A percentile compares a stretch with the other conserved stretches of the same genome.
These are phyloP conservation scores for Lissocephala sabroskyi DNA, from an alignment of 2,888 invertebrate species.

Conservation along the genomic window DNA sequence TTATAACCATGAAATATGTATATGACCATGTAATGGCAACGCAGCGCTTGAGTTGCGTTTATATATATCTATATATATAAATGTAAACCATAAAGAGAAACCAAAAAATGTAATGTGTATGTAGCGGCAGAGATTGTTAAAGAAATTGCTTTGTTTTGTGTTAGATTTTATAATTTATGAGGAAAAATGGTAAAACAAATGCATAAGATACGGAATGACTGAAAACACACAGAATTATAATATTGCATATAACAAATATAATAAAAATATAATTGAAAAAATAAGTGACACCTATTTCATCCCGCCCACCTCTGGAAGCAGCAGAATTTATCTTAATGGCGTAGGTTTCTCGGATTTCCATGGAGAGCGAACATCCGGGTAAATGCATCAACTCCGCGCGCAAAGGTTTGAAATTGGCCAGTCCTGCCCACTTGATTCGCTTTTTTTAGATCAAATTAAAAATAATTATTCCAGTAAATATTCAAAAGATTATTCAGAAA, in stretches of 20 bases:
- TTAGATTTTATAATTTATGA: constrained; percentile 66
- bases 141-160: constrained; percentile 67
- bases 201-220: constrained; percentile 68
- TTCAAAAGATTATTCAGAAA: too few relatives aligned
- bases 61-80: constrained; percentile 51
- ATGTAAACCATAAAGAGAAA: constrained; percentile 44
- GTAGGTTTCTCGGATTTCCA: too few relatives aligned
- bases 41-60: constrained; percentile 17
- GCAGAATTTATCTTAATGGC: too few relatives aligned
- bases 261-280: constrained; percentile 47
- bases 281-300: too few relatives aligned
- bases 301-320: too few relatives aligned
- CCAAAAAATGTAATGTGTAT: constrained; percentile 57
- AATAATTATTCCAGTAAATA: too few relatives aligned
- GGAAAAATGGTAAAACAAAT: constrained; percentile 33
- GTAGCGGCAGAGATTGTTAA: constrained; percentile 68
- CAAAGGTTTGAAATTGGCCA: too few relatives aligned
- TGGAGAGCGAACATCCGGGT: too few relatives aligned
- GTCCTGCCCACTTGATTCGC: too few relatives aligned
- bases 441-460: too few relatives aligned
- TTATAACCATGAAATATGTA: constrained; percentile 50
- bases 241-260: constrained; percentile 64
- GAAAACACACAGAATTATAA: constrained; percentile 67
- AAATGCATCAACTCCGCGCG: too few relatives aligned
- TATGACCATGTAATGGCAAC: constrained; percentile 14